Conservation (phyloP, 2,888 invertebrate genomes). For the Ophioninae sp. region DNA sequence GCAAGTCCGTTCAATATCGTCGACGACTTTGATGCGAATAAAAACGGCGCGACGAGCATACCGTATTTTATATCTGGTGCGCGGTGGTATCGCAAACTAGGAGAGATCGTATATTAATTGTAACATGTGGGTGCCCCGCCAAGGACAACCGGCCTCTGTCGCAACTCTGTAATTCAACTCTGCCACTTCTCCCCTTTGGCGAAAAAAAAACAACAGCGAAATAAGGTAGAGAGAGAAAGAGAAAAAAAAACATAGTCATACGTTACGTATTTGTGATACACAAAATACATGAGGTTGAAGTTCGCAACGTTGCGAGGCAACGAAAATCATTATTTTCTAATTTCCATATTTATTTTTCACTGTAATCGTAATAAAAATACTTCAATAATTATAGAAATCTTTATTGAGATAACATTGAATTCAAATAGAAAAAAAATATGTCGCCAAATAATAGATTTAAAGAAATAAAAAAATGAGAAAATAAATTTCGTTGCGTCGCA, state of each 20-base stretch:
- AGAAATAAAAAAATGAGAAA: too few species aligned
- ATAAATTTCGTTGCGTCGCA: too few species aligned
- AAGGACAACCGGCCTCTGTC: slow-evolving; percentile 56
- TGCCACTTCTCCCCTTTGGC: slow-evolving; percentile 34
- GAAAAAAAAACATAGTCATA: neutral
- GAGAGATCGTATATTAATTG: slow-evolving; percentile 60
- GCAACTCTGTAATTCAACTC: slow-evolving; percentile 61
- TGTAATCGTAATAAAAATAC: too few species aligned
- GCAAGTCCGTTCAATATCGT: slow-evolving; percentile 54
- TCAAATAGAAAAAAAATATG: too few species aligned
- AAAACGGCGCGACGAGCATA: slow-evolving; percentile 28
- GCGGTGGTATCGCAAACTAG: slow-evolving; percentile 32
- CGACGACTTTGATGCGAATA: slow-evolving; percentile 60
- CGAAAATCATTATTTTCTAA: too few species aligned
- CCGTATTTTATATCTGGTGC: slow-evolving; percentile 41
- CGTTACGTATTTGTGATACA: slow-evolving; percentile 19
- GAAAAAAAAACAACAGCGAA: neutral
- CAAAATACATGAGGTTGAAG: too few species aligned
- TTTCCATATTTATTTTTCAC: too few species aligned
- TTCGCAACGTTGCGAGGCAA: too few species aligned
- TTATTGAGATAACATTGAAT: too few species aligned
- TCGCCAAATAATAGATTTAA: too few species aligned
- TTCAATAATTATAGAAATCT: too few species aligned
- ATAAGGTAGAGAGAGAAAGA: neutral
- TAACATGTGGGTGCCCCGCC: slow-evolving; percentile 62